phyloP scores from a whole-genome alignment of 2,797 vertebrate genomes.

The Arctocebus calabarensis region DNA sequence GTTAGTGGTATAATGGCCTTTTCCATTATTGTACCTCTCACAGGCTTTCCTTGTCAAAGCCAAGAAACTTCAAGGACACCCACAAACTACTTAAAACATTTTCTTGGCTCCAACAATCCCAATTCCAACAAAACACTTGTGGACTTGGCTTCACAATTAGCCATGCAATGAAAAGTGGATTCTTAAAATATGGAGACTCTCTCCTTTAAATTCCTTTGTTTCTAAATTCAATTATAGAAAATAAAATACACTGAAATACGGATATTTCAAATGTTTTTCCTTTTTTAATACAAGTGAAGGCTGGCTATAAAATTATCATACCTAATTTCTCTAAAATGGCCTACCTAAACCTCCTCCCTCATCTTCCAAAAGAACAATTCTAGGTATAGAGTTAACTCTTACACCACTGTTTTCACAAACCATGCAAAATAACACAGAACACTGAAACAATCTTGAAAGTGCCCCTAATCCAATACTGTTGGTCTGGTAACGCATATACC shows the following conservation, averaged over 20 bases:
- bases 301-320: constrained; percentile 57
- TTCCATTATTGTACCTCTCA: constrained; percentile 55
- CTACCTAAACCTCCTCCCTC: constrained; percentile 29
- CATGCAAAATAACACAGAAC: constrained; percentile 54
- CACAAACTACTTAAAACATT: constrained; percentile 50
- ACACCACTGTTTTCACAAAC: constrained; percentile 64
- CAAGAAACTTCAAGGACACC: constrained; percentile 66
- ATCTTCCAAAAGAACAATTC: constrained; percentile 64
- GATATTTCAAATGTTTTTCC: background rate
- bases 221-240: constrained; percentile 74
- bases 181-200: constrained; percentile 60
- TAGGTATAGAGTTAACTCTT: constrained; percentile 58
- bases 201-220: constrained; percentile 55
- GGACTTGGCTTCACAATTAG: constrained; percentile 59
- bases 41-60: constrained; percentile 44
- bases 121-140: constrained; percentile 23
- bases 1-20: constrained; percentile 50
- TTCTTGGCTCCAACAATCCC: constrained; percentile 11
- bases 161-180: constrained; percentile 1
- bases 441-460: constrained; percentile 76
- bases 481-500: constrained; percentile 57
- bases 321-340: constrained; percentile 71
- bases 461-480: constrained; percentile 75
- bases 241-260: constrained; percentile 53
- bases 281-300: constrained; percentile 56